Conservation (phyloP, 2,113 vertebrate species). For the Gnathonemus longibarbis region DNA sequence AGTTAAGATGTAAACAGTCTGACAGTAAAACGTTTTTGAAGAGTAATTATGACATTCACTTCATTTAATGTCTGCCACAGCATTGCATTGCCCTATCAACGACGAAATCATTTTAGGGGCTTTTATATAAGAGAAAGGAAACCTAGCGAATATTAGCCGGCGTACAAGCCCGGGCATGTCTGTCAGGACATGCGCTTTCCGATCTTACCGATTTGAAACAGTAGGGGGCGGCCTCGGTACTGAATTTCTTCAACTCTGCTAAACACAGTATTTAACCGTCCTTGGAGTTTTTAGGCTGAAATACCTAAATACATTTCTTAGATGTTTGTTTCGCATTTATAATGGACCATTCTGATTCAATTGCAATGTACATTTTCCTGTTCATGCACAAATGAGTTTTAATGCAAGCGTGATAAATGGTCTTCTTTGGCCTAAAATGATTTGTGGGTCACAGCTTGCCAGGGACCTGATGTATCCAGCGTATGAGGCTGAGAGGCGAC, state of each 20-base stretch:
- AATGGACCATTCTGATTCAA: background rate
- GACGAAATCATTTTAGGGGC: background rate
- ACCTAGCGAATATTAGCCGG: too few species aligned
- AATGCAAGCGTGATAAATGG: background rate
- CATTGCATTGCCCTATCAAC: background rate
- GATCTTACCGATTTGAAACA: background rate
- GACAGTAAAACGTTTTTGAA: background rate
- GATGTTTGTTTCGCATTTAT: background rate
- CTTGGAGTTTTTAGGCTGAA: background rate
- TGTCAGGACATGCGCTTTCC: background rate
- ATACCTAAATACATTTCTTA: background rate
- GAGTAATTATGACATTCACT: background rate
- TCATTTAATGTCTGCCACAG: background rate
- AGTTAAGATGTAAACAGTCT: background rate
- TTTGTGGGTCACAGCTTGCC: constrained; percentile 24
- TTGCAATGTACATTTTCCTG: background rate
- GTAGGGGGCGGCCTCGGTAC: background rate
- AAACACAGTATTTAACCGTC: background rate
- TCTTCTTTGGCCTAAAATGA: background rate
- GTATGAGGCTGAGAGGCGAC: constrained; percentile 29
- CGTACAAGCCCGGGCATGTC: constrained; percentile 21
- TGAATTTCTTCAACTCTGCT: background rate
- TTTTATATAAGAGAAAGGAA: background rate
- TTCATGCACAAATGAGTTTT: background rate
- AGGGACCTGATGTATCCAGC: constrained; percentile 32